Conservation (phyloP, 2,888 invertebrate genomes). For the Argyresthia albistria region DNA sequence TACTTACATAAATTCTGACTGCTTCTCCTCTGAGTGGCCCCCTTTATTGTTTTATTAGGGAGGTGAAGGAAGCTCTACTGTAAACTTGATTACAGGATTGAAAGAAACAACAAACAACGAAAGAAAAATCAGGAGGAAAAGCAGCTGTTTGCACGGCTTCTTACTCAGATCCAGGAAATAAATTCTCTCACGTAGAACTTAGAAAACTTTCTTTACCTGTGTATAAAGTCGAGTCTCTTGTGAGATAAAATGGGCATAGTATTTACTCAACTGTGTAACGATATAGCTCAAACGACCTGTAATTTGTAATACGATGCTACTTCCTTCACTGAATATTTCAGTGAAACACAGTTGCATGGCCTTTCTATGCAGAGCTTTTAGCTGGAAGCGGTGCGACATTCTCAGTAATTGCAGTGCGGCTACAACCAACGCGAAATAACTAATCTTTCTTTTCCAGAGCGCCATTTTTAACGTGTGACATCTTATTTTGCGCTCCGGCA, state of each 20-base stretch:
- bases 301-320: no score
- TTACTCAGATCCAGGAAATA: conserved; percentile 33
- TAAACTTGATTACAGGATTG: conserved; percentile 53
- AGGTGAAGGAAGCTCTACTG: conserved; percentile 13
- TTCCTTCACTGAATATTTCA: no score
- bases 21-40: conserved; percentile 4
- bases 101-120: conserved; percentile 50
- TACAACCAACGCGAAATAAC: conserved; percentile 30
- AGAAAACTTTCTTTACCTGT: background rate
- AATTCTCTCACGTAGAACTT: conserved; percentile 19
- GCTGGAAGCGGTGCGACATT: conserved; percentile 15
- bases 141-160: conserved; percentile 40
- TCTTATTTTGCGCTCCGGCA: conserved; percentile 40
- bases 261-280: no score
- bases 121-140: conserved; percentile 46
- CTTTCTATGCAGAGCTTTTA: background rate
- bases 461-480: conserved; percentile 45
- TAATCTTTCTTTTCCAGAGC: conserved; percentile 35
- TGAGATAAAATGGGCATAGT: no score
- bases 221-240: background rate
- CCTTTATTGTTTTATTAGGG: conserved; percentile 5
- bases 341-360: no score
- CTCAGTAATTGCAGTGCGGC: conserved; percentile 32
- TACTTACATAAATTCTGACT: no score
- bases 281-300: no score